These are phyloP conservation scores for Ctenicera cuprea DNA, from an alignment of 2,888 invertebrate genomes.

Conservation along the genomic window DNA sequence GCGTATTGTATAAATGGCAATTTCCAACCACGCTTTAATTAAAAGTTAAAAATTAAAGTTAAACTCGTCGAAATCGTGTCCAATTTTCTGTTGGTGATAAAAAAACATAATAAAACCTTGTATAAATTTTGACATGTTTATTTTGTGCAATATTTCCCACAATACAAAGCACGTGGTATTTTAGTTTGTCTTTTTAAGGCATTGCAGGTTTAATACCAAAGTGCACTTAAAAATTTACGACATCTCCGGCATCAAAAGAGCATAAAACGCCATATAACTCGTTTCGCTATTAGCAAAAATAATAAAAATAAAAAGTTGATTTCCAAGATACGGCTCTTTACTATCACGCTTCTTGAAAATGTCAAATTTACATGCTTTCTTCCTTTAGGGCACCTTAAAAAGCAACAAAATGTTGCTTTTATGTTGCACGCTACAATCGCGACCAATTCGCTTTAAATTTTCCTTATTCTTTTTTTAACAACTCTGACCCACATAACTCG, in stretches of 20 bases:
- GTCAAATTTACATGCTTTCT: conserved; percentile 6
- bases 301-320: conserved; percentile 23
- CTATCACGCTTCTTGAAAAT: conserved; percentile 6
- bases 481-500: conserved; percentile 20
- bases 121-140: neutral
- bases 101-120: no score
- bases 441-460: neutral
- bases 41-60: no score
- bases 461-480: conserved; percentile 2
- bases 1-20: no score
- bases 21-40: no score
- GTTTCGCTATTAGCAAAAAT: conserved; percentile 28
- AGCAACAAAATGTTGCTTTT: neutral
- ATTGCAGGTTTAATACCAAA: conserved; percentile 19
- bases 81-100: no score
- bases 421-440: no score
- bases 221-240: conserved; percentile 34
- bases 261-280: conserved; percentile 20
- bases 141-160: neutral
- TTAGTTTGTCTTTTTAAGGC: neutral
- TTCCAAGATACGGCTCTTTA: conserved; percentile 18
- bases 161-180: neutral
- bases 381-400: conserved; percentile 13
- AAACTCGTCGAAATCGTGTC: no score
- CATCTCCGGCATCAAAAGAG: conserved; percentile 22